A percentile compares a stretch with the other conserved stretches of the same genome.
These are phyloP conservation scores for Coilia nasus DNA, from an alignment of 2,797 vertebrate species.

Conservation along the genomic window DNA sequence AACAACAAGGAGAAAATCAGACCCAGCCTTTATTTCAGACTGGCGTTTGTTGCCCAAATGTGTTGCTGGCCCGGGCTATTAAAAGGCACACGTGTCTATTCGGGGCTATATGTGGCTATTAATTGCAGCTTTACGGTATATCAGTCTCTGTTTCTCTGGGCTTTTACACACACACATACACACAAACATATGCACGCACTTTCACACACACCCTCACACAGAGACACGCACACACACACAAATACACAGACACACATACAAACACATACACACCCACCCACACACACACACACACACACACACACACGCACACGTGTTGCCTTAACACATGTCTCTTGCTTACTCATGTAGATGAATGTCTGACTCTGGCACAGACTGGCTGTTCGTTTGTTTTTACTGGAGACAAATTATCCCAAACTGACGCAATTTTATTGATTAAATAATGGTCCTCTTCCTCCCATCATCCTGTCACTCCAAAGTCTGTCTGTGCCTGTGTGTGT, in stretches of 20 bases:
- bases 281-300: conserved; percentile 34
- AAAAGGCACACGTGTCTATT: too few species aligned
- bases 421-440: conserved; percentile 89
- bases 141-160: too few species aligned
- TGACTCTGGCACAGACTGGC: conserved; percentile 56
- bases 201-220: conserved; percentile 6
- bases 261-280: not conserved
- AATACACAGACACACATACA: not conserved
- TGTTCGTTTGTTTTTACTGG: conserved; percentile 82
- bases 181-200: not conserved
- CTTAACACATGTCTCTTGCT: conserved; percentile 27
- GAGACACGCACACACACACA: conserved; percentile 13
- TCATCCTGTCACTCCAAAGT: conserved; percentile 74
- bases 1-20: too few species aligned
- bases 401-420: conserved; percentile 84
- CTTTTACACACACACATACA: too few species aligned
- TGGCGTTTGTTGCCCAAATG: too few species aligned
- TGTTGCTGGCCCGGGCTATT: too few species aligned
- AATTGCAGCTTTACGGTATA: too few species aligned
- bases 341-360: conserved; percentile 34
- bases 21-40: too few species aligned
- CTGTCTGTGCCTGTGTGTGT: conserved; percentile 25
- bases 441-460: conserved; percentile 87
- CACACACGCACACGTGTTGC: conserved; percentile 16
- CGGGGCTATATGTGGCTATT: too few species aligned